Evolutionary conservation across 2,797 vertebrate genomes (phyloP).

Genomic region (Hafferia zeledoni): DNA sequence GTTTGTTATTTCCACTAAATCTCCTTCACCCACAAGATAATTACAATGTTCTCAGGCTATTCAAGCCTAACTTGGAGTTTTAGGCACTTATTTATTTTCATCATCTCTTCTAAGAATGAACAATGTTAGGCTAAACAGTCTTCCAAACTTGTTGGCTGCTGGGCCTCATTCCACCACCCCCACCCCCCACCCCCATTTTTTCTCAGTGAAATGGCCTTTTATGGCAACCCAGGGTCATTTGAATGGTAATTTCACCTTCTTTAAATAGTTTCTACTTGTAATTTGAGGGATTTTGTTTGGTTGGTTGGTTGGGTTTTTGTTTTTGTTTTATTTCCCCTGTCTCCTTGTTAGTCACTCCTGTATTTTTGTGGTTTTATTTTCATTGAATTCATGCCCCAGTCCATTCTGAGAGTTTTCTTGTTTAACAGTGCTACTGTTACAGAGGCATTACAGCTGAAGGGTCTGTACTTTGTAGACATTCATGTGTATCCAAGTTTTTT

Average conservation of each 20-base stretch:
- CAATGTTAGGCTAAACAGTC: background rate
- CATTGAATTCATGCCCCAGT: background rate
- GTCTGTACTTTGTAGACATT: background rate
- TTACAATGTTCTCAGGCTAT: background rate
- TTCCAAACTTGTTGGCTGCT: background rate
- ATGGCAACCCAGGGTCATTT: background rate
- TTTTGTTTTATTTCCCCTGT: background rate
- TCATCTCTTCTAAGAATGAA: background rate
- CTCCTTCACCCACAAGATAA: background rate
- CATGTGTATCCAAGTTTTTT: background rate
- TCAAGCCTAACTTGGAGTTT: background rate
- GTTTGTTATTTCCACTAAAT: background rate
- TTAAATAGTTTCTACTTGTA: background rate
- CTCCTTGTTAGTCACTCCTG: background rate
- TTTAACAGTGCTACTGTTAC: background rate
- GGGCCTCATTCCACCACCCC: background rate
- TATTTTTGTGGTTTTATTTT: background rate
- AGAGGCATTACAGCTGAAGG: background rate
- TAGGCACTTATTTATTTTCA: background rate
- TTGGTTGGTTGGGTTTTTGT: background rate
- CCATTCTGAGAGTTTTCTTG: background rate
- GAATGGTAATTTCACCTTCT: background rate
- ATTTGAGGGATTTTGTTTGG: background rate
- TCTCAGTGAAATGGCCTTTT: background rate
- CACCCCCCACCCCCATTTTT: fast-evolving